Base-by-base conservation (phyloP, 1,140 invertebrate species). In the Stegodyphus mimosarum region DNA sequence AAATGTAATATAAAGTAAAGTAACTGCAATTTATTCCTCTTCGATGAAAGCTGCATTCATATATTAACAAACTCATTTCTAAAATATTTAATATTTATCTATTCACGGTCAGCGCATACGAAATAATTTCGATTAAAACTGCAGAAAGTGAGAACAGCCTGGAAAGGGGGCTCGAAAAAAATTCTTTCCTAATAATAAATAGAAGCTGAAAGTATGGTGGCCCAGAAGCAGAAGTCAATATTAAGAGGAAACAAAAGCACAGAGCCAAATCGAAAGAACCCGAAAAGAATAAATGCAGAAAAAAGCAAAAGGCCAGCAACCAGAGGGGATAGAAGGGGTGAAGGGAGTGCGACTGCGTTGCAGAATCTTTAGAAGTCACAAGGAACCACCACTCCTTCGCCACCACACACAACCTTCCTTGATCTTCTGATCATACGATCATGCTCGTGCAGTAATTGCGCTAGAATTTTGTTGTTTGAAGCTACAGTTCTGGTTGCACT, bases 401-500 rank as follows among this genome's bases (percentile, higher is more conserved):
- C 52, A 10, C n/a, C 55, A 60, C 33, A 33, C 33, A 33, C 33
- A 33, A 51, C 51, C 71, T 51, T n/a, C 10, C 7, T 13, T 15
- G 1, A n/a, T 51, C 33, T 33, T 33, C 64, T 80, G 77, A 79
- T 79, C 78, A 80, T 80, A 79, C 67, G 64, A 80, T 80, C 78
- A 71, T 80, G 78, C 78, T 51, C 64, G 60, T 33, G 33, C 71
- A 64, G 80, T 83, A 83, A 83, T 83, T 83, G 80, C 80, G 70
- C 55, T 74, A 83, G 80, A 83, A 83, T 83, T 83, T 83, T 73
- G 80, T 83, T 83, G 70, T 74, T 83, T 83, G 78, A 81, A 81
- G 78, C 78, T 73, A 60, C 55, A 52, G 18, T 83, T 66, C 80
- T 72, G 17, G 63, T 50, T 74, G 60, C 67, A 17, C 60, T 74